Percentiles rank a stretch among this genome's conserved stretches.
Evolutionary conservation across 2,888 invertebrate species (phyloP).

Genomic region (Invenusta paracnida): DNA sequence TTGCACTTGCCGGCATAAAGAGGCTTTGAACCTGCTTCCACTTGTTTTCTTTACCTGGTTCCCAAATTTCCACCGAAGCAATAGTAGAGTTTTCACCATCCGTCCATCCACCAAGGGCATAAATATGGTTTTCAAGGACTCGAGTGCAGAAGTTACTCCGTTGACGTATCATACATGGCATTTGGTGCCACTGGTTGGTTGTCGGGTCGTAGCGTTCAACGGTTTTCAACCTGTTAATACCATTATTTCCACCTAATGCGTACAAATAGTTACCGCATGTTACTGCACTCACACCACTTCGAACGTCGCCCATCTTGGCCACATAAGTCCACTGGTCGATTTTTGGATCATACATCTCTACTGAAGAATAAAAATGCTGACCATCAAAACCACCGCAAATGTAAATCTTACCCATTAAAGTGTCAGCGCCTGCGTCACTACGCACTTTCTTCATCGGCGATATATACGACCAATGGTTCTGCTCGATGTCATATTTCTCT

Average conservation of each 20-base stretch:
- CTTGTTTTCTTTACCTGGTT: conserved; percentile 4
- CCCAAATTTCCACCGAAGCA: conserved; percentile 32
- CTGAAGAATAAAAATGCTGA: conserved; percentile 36
- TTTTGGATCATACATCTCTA: conserved; percentile 39
- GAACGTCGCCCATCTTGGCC: conserved; percentile 15
- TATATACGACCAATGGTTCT: conserved; percentile 39
- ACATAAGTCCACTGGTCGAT: conserved; percentile 42
- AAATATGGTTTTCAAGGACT: conserved; percentile 35
- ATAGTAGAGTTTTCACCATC: conserved; percentile 40
- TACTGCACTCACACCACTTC: conserved; percentile 40
- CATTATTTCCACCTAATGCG: conserved; percentile 42
- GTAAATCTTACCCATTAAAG: conserved; percentile 24
- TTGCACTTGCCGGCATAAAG: conserved; percentile 38
- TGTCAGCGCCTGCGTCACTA: conserved; percentile 37
- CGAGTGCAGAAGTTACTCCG: conserved; percentile 40
- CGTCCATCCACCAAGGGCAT: conserved; percentile 41
- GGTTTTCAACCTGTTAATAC: conserved; percentile 31
- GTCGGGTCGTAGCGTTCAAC: conserved; percentile 42
- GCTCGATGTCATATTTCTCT: conserved; percentile 34
- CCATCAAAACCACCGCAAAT: conserved; percentile 45
- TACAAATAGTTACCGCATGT: conserved; percentile 33
- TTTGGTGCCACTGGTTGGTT: conserved; percentile 28
- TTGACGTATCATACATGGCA: conserved; percentile 38
- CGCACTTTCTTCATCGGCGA: conserved; percentile 37
- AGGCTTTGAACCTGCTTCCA: conserved; percentile 26